These are phyloP conservation scores for Lycocerus yunnanus DNA, from an alignment of 2,888 invertebrate genomes.

Conservation along the genomic window DNA sequence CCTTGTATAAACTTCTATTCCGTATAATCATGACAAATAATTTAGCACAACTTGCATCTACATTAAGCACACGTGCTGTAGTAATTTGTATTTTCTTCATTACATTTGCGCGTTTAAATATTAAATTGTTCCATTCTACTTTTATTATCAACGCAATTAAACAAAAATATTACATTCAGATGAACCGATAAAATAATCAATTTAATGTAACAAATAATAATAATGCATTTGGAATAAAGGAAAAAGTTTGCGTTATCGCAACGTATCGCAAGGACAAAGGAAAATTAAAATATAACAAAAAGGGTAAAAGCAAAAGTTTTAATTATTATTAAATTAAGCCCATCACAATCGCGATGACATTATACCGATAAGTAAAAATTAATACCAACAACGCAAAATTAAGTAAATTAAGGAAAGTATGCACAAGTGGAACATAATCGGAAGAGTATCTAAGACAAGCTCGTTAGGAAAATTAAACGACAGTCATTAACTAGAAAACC, in stretches of 20 bases:
- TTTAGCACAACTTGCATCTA: conserved; percentile 14
- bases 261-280: not conserved
- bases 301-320: not conserved
- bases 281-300: not conserved
- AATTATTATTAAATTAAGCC: not conserved
- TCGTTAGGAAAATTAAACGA: conserved; percentile 19
- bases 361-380: not conserved
- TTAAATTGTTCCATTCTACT: not conserved
- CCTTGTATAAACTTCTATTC: conserved; percentile 12
- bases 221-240: not conserved
- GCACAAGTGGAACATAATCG: not conserved
- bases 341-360: not conserved
- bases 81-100: conserved; percentile 18
- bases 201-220: not conserved
- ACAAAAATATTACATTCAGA: not conserved
- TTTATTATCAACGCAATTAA: not conserved
- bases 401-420: not conserved
- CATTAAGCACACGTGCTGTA: conserved; percentile 20
- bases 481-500: conserved; percentile 25
- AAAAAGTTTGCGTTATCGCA: not conserved
- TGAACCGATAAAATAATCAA: not conserved
- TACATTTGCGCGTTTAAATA: not conserved
- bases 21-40: conserved; percentile 22
- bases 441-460: not conserved
- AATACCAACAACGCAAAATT: not conserved